Evolutionary conservation across 2,113 vertebrate genomes (phyloP), one percentile per base, ranked within the genome.

Genomic region (Gymnocephalus cernua): DNA sequence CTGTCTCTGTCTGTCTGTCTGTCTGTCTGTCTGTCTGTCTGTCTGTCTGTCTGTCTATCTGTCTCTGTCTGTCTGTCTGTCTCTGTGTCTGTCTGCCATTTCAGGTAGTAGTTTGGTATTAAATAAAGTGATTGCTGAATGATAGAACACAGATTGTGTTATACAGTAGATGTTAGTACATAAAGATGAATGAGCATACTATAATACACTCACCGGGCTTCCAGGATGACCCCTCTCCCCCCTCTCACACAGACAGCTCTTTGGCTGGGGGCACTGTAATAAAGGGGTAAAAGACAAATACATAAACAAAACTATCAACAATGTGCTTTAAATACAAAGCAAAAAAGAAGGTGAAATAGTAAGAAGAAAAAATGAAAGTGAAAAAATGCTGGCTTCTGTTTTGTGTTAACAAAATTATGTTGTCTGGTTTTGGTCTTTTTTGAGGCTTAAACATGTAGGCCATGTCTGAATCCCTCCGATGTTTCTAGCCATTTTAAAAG

Each of bases 201-300:
- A 2, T 35, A 18, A 70, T 38, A 16, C 32, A 59, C 91, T 96
- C 92, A 98, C 97, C 63, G 92, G 82, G 84, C 69, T 85, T 77
- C 96, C 97, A 76, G 93, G 90, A 8, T 89, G 85, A 1, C 97
- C 96, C 77, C 90, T 92, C 23, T 95, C 88, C 41, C 96, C 97
- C 71, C 94, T 96, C 51, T 96, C 95, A 93, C 96, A 98, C 23
- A 64, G 76, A 57, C 96, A 98, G 18, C 27, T 85, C 82, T 94
- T 96, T 12, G 0, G 90, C 80, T 91, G 88, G 3, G 92, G 93
- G 84, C 97, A 98, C 97, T 98, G 78, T 38, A 89, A 92, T 21
- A 68, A 67, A 84, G 25, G 18, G 54, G 38, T 27, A 29, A 6
- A 2, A 84, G 5, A 27, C 6, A n/a, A 41, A 57, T 12, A 47